Evolutionary conservation across 2,797 vertebrate genomes (phyloP).

Genomic region (Lepus townsendii): DNA sequence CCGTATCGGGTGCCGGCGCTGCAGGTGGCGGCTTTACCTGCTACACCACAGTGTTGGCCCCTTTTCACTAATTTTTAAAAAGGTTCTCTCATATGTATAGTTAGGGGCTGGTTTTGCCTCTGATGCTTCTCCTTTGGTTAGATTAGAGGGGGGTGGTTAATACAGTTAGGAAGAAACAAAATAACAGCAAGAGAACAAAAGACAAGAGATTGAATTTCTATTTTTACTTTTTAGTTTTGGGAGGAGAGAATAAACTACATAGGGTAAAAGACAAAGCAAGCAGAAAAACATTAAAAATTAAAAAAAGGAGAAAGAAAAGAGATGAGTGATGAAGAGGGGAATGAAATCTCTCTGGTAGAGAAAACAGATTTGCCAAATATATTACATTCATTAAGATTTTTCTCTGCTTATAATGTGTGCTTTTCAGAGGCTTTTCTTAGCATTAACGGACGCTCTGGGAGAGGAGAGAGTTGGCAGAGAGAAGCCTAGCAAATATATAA

Average conservation of each 20-base stretch:
- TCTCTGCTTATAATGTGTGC: conserved; percentile 78
- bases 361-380: conserved; percentile 81
- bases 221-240: conserved; percentile 41
- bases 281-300: conserved; percentile 50
- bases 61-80: too few species aligned
- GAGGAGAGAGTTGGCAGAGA: conserved; percentile 82
- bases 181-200: conserved; percentile 37
- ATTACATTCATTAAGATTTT: conserved; percentile 81
- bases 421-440: conserved; percentile 82
- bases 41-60: too few species aligned
- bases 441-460: conserved; percentile 82
- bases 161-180: background rate
- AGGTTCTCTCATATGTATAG: too few species aligned
- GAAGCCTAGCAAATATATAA: conserved; percentile 81
- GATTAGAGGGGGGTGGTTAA: background rate
- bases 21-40: too few species aligned
- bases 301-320: background rate
- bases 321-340: conserved; percentile 43
- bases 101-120: background rate
- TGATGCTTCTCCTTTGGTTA: background rate
- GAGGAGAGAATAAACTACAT: conserved; percentile 33
- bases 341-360: conserved; percentile 75
- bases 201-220: conserved; percentile 43
- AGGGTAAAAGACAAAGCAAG: conserved; percentile 40
- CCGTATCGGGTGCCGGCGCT: too few species aligned